Conservation (phyloP, 2,113 vertebrate genomes). For the Bufo gargarizans region DNA sequence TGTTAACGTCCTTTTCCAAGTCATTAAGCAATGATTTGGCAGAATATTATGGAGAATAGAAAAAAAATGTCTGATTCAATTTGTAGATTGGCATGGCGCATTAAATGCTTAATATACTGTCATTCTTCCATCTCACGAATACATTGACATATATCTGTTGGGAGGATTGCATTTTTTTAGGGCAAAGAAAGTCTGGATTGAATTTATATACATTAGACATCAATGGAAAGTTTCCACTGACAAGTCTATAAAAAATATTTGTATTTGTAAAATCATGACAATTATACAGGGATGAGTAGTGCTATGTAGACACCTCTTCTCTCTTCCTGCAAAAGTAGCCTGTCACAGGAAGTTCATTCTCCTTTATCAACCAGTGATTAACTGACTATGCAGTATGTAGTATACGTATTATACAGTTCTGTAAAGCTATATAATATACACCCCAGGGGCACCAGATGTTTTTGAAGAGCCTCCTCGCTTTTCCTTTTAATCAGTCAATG, state of each 20-base stretch:
- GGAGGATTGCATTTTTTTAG: neutral
- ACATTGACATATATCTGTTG: constrained; percentile 24
- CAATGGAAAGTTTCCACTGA: neutral
- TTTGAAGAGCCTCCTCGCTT: too few relatives aligned
- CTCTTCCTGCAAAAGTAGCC: too few relatives aligned
- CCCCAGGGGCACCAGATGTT: too few relatives aligned
- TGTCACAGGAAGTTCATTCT: too few relatives aligned
- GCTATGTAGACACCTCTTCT: too few relatives aligned
- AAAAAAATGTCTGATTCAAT: constrained; percentile 24
- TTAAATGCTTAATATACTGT: constrained; percentile 27
- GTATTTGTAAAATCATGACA: neutral
- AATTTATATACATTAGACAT: neutral
- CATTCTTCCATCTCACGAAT: constrained; percentile 25
- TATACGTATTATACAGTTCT: too few relatives aligned
- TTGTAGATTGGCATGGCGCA: constrained; percentile 26
- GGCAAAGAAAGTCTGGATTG: neutral
- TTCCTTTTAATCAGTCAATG: too few relatives aligned
- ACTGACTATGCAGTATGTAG: too few relatives aligned
- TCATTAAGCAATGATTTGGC: constrained; percentile 51
- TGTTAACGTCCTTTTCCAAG: constrained; percentile 44
- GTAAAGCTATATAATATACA: too few relatives aligned
- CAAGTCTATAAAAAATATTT: neutral
- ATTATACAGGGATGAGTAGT: too few relatives aligned
- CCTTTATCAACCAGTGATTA: too few relatives aligned
- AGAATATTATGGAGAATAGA: neutral